Percentiles rank a stretch among this genome's conserved stretches.
Evolutionary conservation across 2,797 vertebrate species (phyloP).

Genomic region (Diceros bicornis): DNA sequence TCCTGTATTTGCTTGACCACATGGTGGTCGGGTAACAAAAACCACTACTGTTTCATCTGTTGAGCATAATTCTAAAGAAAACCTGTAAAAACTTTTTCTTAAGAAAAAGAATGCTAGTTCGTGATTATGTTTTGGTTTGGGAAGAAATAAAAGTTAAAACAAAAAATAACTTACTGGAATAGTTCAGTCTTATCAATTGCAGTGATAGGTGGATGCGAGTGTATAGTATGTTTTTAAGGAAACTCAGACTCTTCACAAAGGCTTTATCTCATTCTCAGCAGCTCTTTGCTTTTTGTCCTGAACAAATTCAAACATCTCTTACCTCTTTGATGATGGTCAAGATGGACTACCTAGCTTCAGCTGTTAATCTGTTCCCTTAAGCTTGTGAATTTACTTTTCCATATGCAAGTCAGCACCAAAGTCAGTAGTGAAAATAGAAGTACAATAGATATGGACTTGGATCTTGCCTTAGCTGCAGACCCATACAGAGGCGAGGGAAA

Average conservation of each 20-base stretch:
- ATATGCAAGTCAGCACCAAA: background rate
- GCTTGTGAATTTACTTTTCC: background rate
- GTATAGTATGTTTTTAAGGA: background rate
- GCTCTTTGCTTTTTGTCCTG: background rate
- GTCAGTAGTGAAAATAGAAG: background rate
- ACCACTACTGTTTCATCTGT: background rate
- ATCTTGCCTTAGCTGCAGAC: background rate
- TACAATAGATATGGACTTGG: background rate
- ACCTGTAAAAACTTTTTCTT: background rate
- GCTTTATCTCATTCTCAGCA: background rate
- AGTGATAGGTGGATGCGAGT: background rate
- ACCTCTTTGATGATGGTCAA: background rate
- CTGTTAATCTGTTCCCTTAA: background rate
- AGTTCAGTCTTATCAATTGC: background rate
- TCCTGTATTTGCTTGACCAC: conserved; percentile 55
- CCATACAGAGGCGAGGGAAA: background rate
- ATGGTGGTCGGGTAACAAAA: conserved; percentile 39
- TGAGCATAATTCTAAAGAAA: conserved; percentile 22
- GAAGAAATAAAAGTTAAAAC: conserved; percentile 38
- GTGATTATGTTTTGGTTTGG: conserved; percentile 23
- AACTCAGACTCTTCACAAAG: background rate
- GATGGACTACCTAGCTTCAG: background rate
- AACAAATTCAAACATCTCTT: background rate
- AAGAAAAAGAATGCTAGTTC: background rate
- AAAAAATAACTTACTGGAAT: background rate